Evolutionary conservation across 1,140 invertebrate genomes (phyloP).

Genomic region (Forficula auricularia): DNA sequence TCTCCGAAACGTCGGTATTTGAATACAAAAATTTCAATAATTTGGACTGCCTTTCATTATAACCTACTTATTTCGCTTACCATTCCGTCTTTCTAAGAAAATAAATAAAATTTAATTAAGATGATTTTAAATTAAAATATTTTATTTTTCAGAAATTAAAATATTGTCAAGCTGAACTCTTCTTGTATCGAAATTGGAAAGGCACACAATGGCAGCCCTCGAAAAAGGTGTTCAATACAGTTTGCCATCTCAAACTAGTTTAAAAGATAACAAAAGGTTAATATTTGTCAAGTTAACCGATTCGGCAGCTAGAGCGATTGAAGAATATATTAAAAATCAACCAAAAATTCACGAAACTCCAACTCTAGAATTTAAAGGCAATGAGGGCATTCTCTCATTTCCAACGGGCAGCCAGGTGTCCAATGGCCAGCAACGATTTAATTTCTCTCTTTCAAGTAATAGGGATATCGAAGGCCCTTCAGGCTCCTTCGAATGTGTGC

Average conservation of each 20-base stretch:
- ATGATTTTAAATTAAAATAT: too few species aligned
- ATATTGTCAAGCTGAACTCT: too few species aligned
- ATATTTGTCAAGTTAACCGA: slow-evolving; percentile 89
- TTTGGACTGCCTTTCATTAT: too few species aligned
- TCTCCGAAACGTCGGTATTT: too few species aligned
- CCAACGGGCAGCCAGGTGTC: slow-evolving; percentile 34
- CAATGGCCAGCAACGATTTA: slow-evolving; percentile 39
- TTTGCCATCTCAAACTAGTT: slow-evolving; percentile 73
- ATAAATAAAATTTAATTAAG: too few species aligned
- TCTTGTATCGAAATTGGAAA: too few species aligned
- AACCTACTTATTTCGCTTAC: too few species aligned
- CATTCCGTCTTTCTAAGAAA: too few species aligned
- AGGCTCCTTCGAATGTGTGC: slow-evolving; percentile 79
- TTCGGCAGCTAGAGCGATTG: slow-evolving; percentile 76
- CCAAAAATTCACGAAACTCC: slow-evolving; percentile 44
- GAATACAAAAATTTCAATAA: too few species aligned
- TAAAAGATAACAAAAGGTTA: slow-evolving; percentile 71
- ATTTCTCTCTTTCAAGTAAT: slow-evolving; percentile 53
- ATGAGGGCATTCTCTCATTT: slow-evolving; percentile 61
- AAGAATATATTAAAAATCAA: slow-evolving; percentile 71
- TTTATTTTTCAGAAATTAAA: too few species aligned
- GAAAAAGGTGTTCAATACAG: slow-evolving; percentile 87
- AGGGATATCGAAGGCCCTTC: slow-evolving; percentile 68
- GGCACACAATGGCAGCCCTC: slow-evolving; percentile 77
- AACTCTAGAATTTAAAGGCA: slow-evolving; percentile 66